Evolutionary conservation across 2,888 invertebrate genomes (phyloP).

Genomic region (Ceriagrion tenellum): DNA sequence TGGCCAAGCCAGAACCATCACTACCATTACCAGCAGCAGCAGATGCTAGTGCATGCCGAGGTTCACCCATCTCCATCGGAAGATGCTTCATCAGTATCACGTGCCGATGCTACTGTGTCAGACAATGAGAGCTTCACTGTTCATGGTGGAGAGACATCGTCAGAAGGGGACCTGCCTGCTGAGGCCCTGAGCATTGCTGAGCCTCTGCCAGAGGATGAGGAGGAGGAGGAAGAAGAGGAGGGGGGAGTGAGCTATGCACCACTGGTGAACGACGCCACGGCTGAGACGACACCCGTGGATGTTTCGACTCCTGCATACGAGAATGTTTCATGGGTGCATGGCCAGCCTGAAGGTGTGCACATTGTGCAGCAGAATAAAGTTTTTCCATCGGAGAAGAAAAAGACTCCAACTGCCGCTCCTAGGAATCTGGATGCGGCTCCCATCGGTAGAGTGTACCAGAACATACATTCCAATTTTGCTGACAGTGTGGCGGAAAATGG

Average conservation of each 20-base stretch:
- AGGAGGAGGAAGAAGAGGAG: slow-evolving; percentile 46
- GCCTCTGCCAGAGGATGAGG: slow-evolving; percentile 49
- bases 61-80: slow-evolving; percentile 75
- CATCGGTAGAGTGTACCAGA: slow-evolving; percentile 69
- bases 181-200: slow-evolving; percentile 69
- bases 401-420: slow-evolving; percentile 22
- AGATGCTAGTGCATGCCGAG: slow-evolving; percentile 78
- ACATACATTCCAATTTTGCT: slow-evolving; percentile 68
- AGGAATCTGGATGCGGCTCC: slow-evolving; percentile 56
- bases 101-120: slow-evolving; percentile 74
- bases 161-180: slow-evolving; percentile 72
- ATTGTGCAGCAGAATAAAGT: not conserved
- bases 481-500: slow-evolving; percentile 71
- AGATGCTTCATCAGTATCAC: slow-evolving; percentile 70
- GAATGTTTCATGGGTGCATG: slow-evolving; percentile 53
- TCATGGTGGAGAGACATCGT: slow-evolving; percentile 73
- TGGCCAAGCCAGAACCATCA: slow-evolving; percentile 48
- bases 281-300: slow-evolving; percentile 53
- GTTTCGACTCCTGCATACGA: slow-evolving; percentile 51
- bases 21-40: slow-evolving; percentile 56
- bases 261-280: slow-evolving; percentile 52
- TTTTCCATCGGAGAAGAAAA: slow-evolving; percentile 40
- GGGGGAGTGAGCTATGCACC: slow-evolving; percentile 57
- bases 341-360: slow-evolving; percentile 17
- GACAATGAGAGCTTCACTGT: slow-evolving; percentile 74